phyloP scores from a whole-genome alignment of 2,797 vertebrate genomes.

The Gila robusta region DNA sequence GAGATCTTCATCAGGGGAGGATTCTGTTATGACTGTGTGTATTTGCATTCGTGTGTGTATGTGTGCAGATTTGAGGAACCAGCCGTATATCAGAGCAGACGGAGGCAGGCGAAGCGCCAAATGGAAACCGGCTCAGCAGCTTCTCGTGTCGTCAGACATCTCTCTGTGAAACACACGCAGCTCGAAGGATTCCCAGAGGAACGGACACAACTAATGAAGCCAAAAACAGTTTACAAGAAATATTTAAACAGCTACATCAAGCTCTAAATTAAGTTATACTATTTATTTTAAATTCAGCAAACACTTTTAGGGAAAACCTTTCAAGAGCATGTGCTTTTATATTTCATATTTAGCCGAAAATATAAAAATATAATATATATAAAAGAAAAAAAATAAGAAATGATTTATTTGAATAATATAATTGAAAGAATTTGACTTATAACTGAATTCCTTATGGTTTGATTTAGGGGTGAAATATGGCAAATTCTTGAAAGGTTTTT shows the following conservation, averaged over 20 bases:
- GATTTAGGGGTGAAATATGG: neutral
- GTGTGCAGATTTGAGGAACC: conserved; percentile 87
- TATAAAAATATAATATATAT: no score
- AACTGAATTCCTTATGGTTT: neutral
- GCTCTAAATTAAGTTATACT: neutral
- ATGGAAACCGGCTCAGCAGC: conserved; percentile 81
- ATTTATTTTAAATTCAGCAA: neutral
- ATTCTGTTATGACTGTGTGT: neutral
- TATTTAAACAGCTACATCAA: neutral
- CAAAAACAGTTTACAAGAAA: conserved; percentile 36
- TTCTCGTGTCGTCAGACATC: conserved; percentile 88
- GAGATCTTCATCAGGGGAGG: neutral
- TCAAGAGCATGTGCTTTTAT: neutral
- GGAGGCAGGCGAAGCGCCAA: conserved; percentile 84
- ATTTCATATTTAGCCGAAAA: neutral
- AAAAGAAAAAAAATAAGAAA: neutral
- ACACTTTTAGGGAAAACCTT: neutral
- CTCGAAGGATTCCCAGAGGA: neutral
- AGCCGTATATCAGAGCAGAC: conserved; percentile 90
- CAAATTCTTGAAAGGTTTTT: neutral
- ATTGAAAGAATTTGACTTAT: neutral
- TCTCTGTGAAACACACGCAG: conserved; percentile 76
- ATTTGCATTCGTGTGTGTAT: neutral
- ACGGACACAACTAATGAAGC: neutral
- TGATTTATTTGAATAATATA: neutral